Base-by-base conservation (phyloP, 1,140 invertebrate species). In the Megathymus violae region DNA sequence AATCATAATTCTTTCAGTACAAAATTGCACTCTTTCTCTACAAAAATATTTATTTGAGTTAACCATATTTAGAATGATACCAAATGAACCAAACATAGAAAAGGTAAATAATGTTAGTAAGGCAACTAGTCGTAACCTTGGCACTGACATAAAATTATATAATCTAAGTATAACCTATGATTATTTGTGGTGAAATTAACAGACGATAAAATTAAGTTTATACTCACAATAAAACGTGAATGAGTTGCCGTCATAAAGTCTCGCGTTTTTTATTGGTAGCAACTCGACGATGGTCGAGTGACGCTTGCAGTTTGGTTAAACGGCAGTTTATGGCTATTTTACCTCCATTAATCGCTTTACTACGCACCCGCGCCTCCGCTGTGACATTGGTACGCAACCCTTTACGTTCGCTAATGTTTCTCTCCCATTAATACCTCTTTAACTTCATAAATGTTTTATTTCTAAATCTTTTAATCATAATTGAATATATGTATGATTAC, bases 181-280 rank as follows among this genome's bases (percentile, higher is more conserved):
- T 88, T 91, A 89, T 91, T 91, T 88, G 86, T 88, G 88, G 86
- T 87, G 80, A 88, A 91, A 91, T 91, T 89, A 91, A 91, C 86
- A 91, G 88, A 88, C 88, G 85, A 89, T 91, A 91, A 91, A 91
- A 89, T 88, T 91, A 89, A 88, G 85, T 90, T 90, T 90, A 90
- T 90, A 90, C 84, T 88, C 85, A 88, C 88, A 91, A 89, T 91
- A 89, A 91, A 89, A 91, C 82, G 86, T 87, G 88, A 90, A 82
- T 88, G 85, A 91, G 86, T 91, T 89, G 84, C 86, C 84, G 82
- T 89, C 88, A 91, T 89, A 91, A 91, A 91, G 85, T 91, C 85
- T 89, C 88, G 81, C 85, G 82, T 89, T 91, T 91, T 91, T 91
- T 91, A 90, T 90, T 86, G 84, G 81, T 88, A 80, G 81, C 81